Base-by-base conservation (phyloP, 2,113 vertebrate species). In the Colaptes auratus region DNA sequence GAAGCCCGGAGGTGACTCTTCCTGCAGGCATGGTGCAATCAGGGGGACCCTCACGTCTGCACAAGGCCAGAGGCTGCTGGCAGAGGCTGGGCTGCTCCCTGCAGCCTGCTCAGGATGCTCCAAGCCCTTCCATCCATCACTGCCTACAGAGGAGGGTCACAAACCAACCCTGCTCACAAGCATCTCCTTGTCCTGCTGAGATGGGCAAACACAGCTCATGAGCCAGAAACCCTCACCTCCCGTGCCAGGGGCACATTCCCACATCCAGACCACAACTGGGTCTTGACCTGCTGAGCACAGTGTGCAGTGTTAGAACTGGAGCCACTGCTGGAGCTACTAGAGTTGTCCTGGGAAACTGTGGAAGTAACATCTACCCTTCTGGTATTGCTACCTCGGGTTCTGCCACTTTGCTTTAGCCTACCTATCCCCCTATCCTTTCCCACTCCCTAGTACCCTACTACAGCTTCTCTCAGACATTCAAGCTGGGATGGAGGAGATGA, bases 121-220 rank as follows among this genome's bases (percentile, higher is more conserved):
- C 1, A 0, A 25, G 33, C n/a, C 53, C 48, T 70, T 48, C 27
- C 28, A n/a, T 15, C 64, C 69, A 48, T 13, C 12, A 0, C 59
- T 56, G 17, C 35, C 35, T 84, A 15, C n/a, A n/a, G 24, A n/a
- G n/a, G 16, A 46, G 17, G 15, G 39, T 53, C 56, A 52, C 66
- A 71, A 66, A 78, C 5, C 52, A 70, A 25, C 30, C 23, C 71
- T 1, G 8, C 42, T n/a, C 65, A 36, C 28, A 52, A 27, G n/a
- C 65, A 52, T 42, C 58, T 78, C 56, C 52, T 82, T 42, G 13
- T 20, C 15, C 42, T 30, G 11, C 5, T 24, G 42, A 78, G 71
- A 67, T 0, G 1, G 23, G 27, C 23, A 78, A 67, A 75, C 42
- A 48, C 3, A 1, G 17, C 30, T 70, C 78, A 18, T 1, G 1